Evolutionary conservation across 2,113 vertebrate genomes (phyloP), one percentile per base, ranked within the genome.

Genomic region (Columbina picui): DNA sequence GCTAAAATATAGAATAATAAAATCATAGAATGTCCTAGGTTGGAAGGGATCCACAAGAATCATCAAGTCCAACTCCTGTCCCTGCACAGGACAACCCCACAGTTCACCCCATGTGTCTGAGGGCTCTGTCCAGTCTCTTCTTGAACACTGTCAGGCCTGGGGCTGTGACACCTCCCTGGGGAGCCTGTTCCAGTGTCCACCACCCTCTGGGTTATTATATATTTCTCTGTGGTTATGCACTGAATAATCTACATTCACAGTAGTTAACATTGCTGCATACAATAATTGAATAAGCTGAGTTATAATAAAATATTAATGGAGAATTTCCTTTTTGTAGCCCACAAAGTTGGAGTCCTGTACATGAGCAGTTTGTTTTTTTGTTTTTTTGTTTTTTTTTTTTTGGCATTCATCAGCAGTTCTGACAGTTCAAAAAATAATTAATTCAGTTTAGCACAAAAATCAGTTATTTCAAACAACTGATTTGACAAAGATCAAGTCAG

Each of bases 401-500:
- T 81, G 77, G 10, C 2, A 1, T 87, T 87, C 47, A 36, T 71
- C 29, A 30, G 26, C 56, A 64, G 23, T 89, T 93, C 29, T 89
- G 76, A 78, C 39, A 73, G 57, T 52, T 97, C 22, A 75, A 77
- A 89, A 60, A 85, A 49, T 14, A 83, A 87, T 80, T 83, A 50
- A 50, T 90, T 65, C 79, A 47, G 4, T 70, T 81, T 94, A 68
- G 56, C 56, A 90, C 29, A 59, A 74, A 89, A 74, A 22, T 81
- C 26, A 41, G n/a, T 77, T 90, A 78, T 87, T 94, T 55, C 74
- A 56, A 93, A 64, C 60, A 94, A 84, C 57, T 87, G 64, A 87
- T 89, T 87, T 92, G 64, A 47, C 94, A 84, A 87, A 90, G 52
- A 67, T 84, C 55, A 43, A 70, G 67, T 94, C 70, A 87, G 69